A percentile compares a stretch with the other conserved stretches of the same genome.
Evolutionary conservation across 2,888 invertebrate genomes (phyloP).

Genomic region (Sepioteuthis lessoniana): DNA sequence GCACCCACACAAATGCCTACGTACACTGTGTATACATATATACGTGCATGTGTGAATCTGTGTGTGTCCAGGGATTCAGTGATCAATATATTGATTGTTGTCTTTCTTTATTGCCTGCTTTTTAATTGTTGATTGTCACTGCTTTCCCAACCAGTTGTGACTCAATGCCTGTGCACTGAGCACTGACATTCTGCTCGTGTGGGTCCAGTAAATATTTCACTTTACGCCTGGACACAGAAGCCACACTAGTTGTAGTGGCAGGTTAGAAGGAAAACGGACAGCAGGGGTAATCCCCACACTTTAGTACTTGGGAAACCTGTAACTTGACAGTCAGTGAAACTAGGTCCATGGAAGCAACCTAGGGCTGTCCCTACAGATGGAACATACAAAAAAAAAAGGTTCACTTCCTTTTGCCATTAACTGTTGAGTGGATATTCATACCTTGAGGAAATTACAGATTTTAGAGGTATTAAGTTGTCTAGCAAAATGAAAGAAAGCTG

Average conservation of each 20-base stretch:
- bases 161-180: constrained; percentile 33
- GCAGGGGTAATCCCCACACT: not conserved
- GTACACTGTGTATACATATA: not conserved
- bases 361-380: not conserved
- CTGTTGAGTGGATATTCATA: not conserved
- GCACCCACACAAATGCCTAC: not conserved
- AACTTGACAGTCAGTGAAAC: not conserved
- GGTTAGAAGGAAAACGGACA: not conserved
- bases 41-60: not conserved
- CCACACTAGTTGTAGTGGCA: not conserved
- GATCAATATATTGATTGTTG: constrained; percentile 33
- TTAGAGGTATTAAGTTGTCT: not conserved
- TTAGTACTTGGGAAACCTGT: not conserved
- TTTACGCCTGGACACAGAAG: not conserved
- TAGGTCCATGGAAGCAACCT: not conserved
- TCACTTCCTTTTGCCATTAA: not conserved
- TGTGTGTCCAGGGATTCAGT: not conserved
- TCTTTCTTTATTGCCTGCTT: not conserved
- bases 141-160: constrained; percentile 6
- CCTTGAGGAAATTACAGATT: not conserved
- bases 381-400: not conserved
- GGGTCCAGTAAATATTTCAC: not conserved
- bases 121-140: not conserved
- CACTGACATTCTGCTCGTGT: not conserved
- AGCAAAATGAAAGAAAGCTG: not conserved